phyloP scores from a whole-genome alignment of 1,140 invertebrate species.

The Zaprionus tsacasi region DNA sequence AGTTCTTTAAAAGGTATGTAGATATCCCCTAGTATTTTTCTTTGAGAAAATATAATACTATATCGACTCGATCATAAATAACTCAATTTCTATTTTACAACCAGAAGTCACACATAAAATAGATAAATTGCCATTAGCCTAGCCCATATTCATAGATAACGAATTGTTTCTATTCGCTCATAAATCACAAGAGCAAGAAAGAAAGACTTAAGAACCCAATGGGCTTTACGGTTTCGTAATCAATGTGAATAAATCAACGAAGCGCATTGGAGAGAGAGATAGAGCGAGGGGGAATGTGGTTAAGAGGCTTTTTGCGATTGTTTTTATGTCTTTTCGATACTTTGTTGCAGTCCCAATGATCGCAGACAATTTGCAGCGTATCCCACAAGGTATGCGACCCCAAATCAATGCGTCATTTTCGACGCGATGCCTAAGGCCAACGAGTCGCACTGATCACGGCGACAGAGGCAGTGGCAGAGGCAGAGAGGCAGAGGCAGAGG shows the following conservation, averaged over 20 bases:
- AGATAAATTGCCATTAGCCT: conserved; percentile 1
- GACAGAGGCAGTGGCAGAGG: no score
- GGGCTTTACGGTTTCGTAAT: conserved; percentile 1
- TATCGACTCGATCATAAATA: neutral
- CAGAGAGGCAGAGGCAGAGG: neutral
- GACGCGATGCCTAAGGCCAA: conserved; percentile 14
- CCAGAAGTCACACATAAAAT: conserved; percentile 3
- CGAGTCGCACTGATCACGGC: neutral
- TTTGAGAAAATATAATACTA: neutral
- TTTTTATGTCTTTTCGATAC: conserved; percentile 3
- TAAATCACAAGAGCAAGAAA: conserved; percentile 7
- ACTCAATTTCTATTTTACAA: neutral
- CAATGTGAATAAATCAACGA: conserved; percentile 10
- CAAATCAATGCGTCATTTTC: conserved; percentile 49
- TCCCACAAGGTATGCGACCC: conserved; percentile 32
- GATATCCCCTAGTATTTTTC: no score
- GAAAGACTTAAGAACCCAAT: conserved; percentile 2
- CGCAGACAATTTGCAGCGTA: conserved; percentile 35
- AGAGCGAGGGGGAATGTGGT: conserved; percentile 7
- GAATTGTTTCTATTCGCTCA: neutral
- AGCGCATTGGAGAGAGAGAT: neutral
- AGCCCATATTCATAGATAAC: conserved; percentile 2
- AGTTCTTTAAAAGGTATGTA: no score
- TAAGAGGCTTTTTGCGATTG: neutral
- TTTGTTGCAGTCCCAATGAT: conserved; percentile 25